Evolutionary conservation across 2,888 invertebrate species (phyloP).

Genomic region (Tiliacea citrago): DNA sequence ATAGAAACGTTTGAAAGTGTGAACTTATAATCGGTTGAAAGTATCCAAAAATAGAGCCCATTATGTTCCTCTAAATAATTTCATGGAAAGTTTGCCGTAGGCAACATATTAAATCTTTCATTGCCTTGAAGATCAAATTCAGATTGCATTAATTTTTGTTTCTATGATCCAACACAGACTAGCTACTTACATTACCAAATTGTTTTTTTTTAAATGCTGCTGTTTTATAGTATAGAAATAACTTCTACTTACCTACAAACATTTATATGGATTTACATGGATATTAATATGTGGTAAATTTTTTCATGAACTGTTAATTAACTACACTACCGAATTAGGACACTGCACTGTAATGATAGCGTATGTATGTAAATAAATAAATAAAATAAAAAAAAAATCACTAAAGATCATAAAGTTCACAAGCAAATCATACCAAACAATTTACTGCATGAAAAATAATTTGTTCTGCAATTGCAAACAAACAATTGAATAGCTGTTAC

Average conservation of each 20-base stretch:
- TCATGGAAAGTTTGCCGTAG: too few relatives aligned
- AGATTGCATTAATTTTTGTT: background rate
- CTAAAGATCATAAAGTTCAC: background rate
- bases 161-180: background rate
- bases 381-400: too few relatives aligned
- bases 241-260: background rate
- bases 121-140: background rate
- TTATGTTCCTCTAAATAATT: background rate
- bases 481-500: slow-evolving; percentile 32
- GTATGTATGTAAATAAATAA: too few relatives aligned
- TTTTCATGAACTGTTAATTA: too few relatives aligned
- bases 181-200: background rate
- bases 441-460: background rate
- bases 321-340: too few relatives aligned
- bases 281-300: too few relatives aligned
- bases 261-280: too few relatives aligned
- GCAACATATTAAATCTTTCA: background rate
- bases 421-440: background rate
- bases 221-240: background rate
- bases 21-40: background rate
- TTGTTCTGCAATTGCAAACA: slow-evolving; percentile 3
- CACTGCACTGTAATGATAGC: too few relatives aligned
- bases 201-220: background rate
- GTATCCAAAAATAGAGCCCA: background rate
- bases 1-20: slow-evolving; percentile 15